These are phyloP conservation scores for Calameuta idolon DNA, from an alignment of 2,888 invertebrate genomes.

Conservation along the genomic window DNA sequence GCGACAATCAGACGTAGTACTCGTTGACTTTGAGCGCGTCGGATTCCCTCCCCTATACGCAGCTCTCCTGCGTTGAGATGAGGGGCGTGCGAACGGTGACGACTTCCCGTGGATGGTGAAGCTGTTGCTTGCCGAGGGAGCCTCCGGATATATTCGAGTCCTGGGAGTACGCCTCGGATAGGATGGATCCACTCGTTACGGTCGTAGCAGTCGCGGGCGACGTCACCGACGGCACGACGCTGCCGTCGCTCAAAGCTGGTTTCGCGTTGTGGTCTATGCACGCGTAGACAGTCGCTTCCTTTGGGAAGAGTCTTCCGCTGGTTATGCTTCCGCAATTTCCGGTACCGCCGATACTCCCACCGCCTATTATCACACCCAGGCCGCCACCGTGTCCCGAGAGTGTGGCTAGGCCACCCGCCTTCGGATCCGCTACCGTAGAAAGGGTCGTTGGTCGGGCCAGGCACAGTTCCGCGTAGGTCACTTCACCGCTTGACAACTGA, in stretches of 20 bases:
- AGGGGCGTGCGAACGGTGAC: slow-evolving; percentile 64
- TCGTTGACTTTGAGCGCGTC: slow-evolving; percentile 66
- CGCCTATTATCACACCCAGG: slow-evolving; percentile 29
- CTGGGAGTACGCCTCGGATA: slow-evolving; percentile 18
- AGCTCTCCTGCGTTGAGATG: slow-evolving; percentile 64
- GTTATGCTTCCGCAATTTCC: slow-evolving; percentile 53
- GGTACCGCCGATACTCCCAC: slow-evolving; percentile 42
- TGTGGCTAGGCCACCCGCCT: slow-evolving; percentile 59
- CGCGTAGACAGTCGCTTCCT: slow-evolving; percentile 80
- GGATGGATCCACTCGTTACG: slow-evolving; percentile 12
- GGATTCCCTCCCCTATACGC: slow-evolving; percentile 64
- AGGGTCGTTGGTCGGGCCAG: slow-evolving; percentile 70
- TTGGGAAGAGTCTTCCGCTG: slow-evolving; percentile 70
- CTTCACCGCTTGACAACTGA: slow-evolving; percentile 68
- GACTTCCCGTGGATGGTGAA: slow-evolving; percentile 61
- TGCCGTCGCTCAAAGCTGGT: slow-evolving; percentile 59
- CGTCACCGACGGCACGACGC: slow-evolving; percentile 34
- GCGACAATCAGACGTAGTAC: slow-evolving; percentile 62
- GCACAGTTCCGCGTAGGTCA: slow-evolving; percentile 74
- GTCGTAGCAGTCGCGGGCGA: slow-evolving; percentile 32
- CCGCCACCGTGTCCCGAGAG: slow-evolving; percentile 32
- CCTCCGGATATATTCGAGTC: background rate
- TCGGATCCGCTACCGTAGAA: slow-evolving; percentile 63
- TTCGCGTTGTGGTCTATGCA: slow-evolving; percentile 79
- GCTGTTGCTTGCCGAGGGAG: slow-evolving; percentile 43